A percentile compares a stretch with the other conserved stretches of the same genome.
Evolutionary conservation across 2,888 invertebrate species (phyloP).

Genomic region (Drosophila nr. fundita): DNA sequence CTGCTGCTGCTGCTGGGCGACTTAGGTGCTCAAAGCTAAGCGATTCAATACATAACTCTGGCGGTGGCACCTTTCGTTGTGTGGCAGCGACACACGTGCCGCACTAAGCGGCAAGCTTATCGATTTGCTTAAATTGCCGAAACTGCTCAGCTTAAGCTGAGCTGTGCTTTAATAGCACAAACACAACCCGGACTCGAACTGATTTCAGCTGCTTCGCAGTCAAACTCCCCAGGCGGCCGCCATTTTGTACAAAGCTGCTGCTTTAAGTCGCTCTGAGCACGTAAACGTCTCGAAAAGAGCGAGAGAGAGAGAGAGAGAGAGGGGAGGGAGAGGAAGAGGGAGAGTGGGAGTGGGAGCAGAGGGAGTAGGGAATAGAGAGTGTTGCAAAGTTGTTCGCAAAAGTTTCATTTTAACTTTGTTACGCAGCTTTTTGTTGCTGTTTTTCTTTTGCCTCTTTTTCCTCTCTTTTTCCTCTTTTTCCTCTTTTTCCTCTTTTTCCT

Average conservation of each 20-base stretch:
- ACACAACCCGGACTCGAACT: background rate
- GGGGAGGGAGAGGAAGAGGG: background rate
- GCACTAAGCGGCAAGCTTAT: conserved; percentile 39
- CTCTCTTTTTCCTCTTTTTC: too few species aligned
- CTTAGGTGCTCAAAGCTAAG: background rate
- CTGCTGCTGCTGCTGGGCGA: background rate
- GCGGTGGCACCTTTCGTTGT: background rate
- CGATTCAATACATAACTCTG: conserved; percentile 8
- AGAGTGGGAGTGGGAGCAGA: background rate
- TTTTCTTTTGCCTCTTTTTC: conserved; percentile 11
- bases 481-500: background rate
- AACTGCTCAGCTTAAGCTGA: conserved; percentile 27
- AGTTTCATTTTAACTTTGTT: conserved; percentile 75
- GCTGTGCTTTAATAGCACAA: conserved; percentile 22
- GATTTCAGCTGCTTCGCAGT: background rate
- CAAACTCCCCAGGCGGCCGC: conserved; percentile 21
- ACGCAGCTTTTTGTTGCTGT: conserved; percentile 50
- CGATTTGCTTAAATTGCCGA: conserved; percentile 45
- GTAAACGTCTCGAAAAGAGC: conserved; percentile 9
- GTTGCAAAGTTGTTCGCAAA: conserved; percentile 44
- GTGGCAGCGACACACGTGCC: conserved; percentile 9
- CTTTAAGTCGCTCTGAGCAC: conserved; percentile 24
- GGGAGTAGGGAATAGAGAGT: background rate
- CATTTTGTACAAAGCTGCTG: conserved; percentile 48
- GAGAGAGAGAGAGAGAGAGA: background rate